A percentile compares a stretch with the other conserved stretches of the same genome.
phyloP scores from a whole-genome alignment of 2,888 invertebrate genomes.

The Eremobia ochroleuca region DNA sequence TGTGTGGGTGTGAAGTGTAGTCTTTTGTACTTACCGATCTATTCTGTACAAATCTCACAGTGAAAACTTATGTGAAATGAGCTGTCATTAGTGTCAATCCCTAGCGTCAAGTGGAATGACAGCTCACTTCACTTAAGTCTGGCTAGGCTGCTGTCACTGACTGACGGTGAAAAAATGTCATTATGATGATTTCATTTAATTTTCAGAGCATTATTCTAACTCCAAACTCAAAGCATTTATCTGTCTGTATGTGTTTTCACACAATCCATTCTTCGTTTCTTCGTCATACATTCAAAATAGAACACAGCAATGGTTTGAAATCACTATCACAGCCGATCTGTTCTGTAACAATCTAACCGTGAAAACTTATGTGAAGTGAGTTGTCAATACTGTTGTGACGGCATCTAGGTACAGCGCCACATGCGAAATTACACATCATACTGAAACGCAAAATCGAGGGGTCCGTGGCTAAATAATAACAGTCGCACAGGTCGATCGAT shows the following conservation, averaged over 20 bases:
- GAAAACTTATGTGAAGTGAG: neutral
- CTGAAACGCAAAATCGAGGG: too few species aligned
- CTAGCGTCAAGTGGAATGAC: neutral
- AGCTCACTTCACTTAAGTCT: neutral
- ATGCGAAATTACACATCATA: too few species aligned
- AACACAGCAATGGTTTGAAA: neutral
- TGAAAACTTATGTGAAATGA: neutral
- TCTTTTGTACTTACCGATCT: too few species aligned
- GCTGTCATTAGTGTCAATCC: neutral
- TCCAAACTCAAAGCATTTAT: neutral
- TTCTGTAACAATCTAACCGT: neutral
- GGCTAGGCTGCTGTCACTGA: neutral
- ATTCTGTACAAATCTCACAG: too few species aligned
- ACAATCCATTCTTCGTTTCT: too few species aligned
- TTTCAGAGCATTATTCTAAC: neutral
- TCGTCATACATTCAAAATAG: too few species aligned
- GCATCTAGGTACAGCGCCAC: too few species aligned
- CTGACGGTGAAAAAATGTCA: neutral
- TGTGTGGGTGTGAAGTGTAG: slow-evolving; percentile 9
- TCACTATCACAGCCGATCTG: neutral
- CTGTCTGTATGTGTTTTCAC: too few species aligned
- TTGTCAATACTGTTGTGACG: neutral
- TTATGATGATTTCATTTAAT: neutral
- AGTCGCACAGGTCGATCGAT: too few species aligned
- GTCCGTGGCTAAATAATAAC: too few species aligned